These are phyloP conservation scores for Collichthys lucidus DNA, from an alignment of 2,113 vertebrate genomes.

Conservation along the genomic window DNA sequence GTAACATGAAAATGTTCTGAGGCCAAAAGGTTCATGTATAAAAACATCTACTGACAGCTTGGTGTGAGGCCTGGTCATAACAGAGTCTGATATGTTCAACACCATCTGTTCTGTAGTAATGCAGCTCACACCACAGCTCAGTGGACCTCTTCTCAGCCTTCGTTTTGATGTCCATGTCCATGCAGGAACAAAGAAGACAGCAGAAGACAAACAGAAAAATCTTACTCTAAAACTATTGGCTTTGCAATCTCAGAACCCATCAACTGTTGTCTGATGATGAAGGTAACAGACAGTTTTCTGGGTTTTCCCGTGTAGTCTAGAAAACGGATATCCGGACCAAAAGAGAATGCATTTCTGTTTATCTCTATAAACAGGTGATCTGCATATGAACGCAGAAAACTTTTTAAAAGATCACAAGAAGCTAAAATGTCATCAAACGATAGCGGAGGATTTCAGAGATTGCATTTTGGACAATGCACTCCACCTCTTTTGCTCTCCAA, in stretches of 20 bases:
- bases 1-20: not conserved
- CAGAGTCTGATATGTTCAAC: not conserved
- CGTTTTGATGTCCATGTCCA: not conserved
- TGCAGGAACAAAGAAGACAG: not conserved
- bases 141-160: slow-evolving; percentile 26
- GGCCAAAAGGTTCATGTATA: not conserved
- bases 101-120: slow-evolving; percentile 21
- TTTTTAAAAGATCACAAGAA: too few species aligned
- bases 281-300: too few species aligned
- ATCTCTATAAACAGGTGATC: too few species aligned
- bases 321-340: too few species aligned
- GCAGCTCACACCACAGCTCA: not conserved
- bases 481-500: too few species aligned
- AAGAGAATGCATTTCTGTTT: too few species aligned
- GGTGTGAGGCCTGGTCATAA: not conserved
- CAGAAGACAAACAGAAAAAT: not conserved
- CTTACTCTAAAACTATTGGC: not conserved
- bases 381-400: too few species aligned
- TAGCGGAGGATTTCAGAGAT: too few species aligned
- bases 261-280: too few species aligned
- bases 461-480: too few species aligned
- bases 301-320: too few species aligned
- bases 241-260: not conserved
- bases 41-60: not conserved
- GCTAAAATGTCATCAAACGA: too few species aligned